These are phyloP conservation scores for Ooceraea biroi DNA, from an alignment of 1,140 invertebrate genomes.

Conservation along the genomic window DNA sequence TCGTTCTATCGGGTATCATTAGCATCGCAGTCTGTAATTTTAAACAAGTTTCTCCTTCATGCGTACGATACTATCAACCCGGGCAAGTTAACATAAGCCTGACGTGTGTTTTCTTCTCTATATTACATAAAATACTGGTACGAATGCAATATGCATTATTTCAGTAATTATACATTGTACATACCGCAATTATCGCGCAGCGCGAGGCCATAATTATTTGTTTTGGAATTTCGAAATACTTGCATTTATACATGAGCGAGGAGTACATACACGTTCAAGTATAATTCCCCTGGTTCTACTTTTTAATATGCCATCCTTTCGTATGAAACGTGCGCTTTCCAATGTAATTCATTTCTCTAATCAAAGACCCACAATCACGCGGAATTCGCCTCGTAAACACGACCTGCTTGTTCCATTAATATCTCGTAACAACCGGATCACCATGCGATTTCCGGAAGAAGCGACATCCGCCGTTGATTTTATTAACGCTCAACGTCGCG, in stretches of 20 bases:
- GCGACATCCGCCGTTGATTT: no score
- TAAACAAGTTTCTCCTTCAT: constrained; percentile 55
- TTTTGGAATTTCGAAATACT: constrained; percentile 26
- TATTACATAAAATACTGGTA: constrained; percentile 35
- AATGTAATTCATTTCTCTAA: background rate
- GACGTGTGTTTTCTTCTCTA: background rate
- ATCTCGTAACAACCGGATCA: no score
- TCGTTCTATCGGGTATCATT: constrained; percentile 29
- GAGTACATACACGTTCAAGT: background rate
- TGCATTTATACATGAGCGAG: constrained; percentile 27
- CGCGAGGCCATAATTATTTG: constrained; percentile 34
- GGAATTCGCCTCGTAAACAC: no score
- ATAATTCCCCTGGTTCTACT: constrained; percentile 2
- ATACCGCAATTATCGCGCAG: background rate
- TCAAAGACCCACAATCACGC: background rate
- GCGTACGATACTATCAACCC: constrained; percentile 29
- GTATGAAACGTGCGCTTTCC: background rate
- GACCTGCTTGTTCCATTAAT: no score
- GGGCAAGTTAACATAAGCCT: background rate
- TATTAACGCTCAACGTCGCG: background rate
- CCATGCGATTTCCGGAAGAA: no score
- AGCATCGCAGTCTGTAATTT: constrained; percentile 33
- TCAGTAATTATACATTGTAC: constrained; percentile 25
- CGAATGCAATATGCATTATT: constrained; percentile 36
- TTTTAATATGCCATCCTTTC: background rate